Evolutionary conservation across 2,113 vertebrate species (phyloP).

Genomic region (Callipepla californica): DNA sequence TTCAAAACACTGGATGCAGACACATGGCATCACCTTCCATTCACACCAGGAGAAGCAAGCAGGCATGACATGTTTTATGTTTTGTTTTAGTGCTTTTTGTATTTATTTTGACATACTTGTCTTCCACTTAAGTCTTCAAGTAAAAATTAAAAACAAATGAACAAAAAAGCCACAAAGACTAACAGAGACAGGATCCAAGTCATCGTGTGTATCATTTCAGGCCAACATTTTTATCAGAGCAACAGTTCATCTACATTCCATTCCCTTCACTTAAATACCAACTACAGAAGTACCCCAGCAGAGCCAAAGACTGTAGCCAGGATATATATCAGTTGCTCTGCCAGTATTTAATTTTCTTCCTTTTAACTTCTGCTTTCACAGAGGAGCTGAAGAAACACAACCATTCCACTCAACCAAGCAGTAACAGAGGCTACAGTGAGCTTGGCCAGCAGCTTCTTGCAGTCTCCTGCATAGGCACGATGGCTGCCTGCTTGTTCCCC

Average conservation of each 20-base stretch:
- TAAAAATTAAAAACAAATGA: neutral
- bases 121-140: neutral
- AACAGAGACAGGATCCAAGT: slow-evolving; percentile 15
- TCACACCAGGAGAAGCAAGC: neutral
- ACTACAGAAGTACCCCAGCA: neutral
- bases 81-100: neutral
- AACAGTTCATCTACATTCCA: slow-evolving; percentile 24
- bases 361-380: neutral
- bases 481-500: neutral
- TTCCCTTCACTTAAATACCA: neutral
- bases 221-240: slow-evolving; percentile 16
- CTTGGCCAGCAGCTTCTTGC: neutral
- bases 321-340: neutral
- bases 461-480: neutral
- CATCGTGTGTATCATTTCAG: slow-evolving; percentile 6
- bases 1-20: neutral
- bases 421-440: neutral
- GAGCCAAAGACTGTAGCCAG: neutral
- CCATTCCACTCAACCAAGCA: neutral
- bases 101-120: neutral
- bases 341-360: neutral
- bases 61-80: neutral
- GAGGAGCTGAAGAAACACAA: neutral
- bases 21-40: neutral
- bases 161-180: neutral